These are phyloP conservation scores for Gambusia affinis DNA, from an alignment of 2,113 vertebrate species.

Conservation along the genomic window DNA sequence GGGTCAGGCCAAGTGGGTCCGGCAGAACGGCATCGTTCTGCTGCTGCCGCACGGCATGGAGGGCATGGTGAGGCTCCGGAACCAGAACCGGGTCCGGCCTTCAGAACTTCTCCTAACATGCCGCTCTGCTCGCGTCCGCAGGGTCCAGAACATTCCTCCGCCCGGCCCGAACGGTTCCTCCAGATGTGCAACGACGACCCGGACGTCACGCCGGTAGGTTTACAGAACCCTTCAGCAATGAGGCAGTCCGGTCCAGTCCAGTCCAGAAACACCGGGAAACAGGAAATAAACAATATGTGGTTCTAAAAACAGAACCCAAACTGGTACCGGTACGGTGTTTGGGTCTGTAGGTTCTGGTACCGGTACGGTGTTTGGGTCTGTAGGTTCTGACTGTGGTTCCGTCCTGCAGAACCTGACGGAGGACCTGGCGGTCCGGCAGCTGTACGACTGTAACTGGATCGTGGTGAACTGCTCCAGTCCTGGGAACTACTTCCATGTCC, in stretches of 20 bases:
- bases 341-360: too few relatives aligned
- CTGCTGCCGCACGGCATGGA: slow-evolving; percentile 85
- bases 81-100: not conserved
- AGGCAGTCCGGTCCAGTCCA: too few relatives aligned
- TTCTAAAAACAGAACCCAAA: too few relatives aligned
- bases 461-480: slow-evolving; percentile 95
- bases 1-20: slow-evolving; percentile 88
- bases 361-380: not conserved
- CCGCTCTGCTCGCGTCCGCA: slow-evolving; percentile 48
- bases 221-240: too few relatives aligned
- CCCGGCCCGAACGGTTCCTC: slow-evolving; percentile 93
- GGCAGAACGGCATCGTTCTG: slow-evolving; percentile 88
- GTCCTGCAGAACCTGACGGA: slow-evolving; percentile 81
- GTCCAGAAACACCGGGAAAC: too few relatives aligned
- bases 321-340: too few relatives aligned
- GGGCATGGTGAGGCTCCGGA: slow-evolving; percentile 70
- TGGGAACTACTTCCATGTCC: slow-evolving; percentile 93
- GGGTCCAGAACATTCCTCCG: slow-evolving; percentile 97
- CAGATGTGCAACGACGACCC: slow-evolving; percentile 99
- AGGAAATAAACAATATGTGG: too few relatives aligned
- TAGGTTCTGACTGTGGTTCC: not conserved
- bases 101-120: too few relatives aligned
- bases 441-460: slow-evolving; percentile 98
- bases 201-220: slow-evolving; percentile 87
- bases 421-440: slow-evolving; percentile 90